phyloP scores from a whole-genome alignment of 37 sponge, comb jelly and placozoan species.

The Geodia barretti region DNA sequence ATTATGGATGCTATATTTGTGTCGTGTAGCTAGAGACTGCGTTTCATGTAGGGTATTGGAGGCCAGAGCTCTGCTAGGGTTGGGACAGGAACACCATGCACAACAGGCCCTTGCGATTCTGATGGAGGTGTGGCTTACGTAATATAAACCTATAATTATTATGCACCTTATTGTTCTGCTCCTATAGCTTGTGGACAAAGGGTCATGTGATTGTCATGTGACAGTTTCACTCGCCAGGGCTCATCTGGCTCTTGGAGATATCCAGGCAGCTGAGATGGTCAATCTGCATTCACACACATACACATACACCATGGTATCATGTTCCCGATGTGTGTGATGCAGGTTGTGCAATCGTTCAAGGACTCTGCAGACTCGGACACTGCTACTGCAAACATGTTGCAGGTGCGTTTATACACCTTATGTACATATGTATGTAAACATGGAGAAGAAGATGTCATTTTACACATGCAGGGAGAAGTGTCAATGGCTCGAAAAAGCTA shows the following conservation, averaged over 20 bases:
- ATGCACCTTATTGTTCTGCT: no score
- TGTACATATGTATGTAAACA: no score
- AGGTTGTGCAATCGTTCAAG: neutral
- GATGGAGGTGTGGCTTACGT: neutral
- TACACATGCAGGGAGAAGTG: constrained; percentile 32
- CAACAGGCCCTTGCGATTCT: neutral
- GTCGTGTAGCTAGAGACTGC: neutral
- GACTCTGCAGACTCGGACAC: neutral
- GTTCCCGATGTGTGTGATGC: neutral
- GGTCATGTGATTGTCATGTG: constrained; percentile 45
- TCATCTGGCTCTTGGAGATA: constrained; percentile 8
- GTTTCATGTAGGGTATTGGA: neutral
- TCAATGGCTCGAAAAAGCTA: constrained; percentile 11
- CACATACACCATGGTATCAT: neutral
- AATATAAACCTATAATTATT: no score
- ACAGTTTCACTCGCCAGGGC: constrained; percentile 12
- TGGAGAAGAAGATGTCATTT: no score
- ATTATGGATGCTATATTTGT: neutral
- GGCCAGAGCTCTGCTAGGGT: neutral
- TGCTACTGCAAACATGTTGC: neutral
- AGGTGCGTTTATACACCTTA: no score
- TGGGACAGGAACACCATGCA: neutral
- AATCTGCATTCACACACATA: no score
- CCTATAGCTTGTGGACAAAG: constrained; percentile 10
- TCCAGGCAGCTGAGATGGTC: constrained; percentile 24